Evolutionary conservation across 2,888 invertebrate species (phyloP).

Genomic region (Macropis europaea): DNA sequence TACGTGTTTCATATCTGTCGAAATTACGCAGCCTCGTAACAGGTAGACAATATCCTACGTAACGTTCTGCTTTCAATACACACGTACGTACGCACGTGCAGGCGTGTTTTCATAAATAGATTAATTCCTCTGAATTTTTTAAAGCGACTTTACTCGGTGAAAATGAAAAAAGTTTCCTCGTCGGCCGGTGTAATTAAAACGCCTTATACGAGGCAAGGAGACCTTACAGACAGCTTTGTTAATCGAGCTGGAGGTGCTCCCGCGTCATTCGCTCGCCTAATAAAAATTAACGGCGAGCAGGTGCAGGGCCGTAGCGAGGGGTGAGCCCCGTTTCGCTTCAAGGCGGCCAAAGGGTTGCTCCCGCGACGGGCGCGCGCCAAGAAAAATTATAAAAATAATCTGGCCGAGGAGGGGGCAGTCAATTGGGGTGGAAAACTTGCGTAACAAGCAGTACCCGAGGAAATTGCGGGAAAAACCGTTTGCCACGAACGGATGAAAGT

Average conservation of each 20-base stretch:
- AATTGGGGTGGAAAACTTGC: conserved; percentile 76
- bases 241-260: conserved; percentile 73
- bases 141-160: conserved; percentile 51
- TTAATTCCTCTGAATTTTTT: conserved; percentile 63
- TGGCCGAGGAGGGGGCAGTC: conserved; percentile 71
- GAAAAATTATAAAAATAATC: conserved; percentile 78
- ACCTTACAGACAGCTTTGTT: conserved; percentile 71
- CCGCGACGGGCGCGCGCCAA: conserved; percentile 64
- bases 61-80: conserved; percentile 28
- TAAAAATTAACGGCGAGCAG: conserved; percentile 74
- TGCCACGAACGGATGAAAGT: conserved; percentile 64
- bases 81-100: too few relatives aligned
- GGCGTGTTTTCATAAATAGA: conserved; percentile 56
- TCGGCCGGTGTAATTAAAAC: conserved; percentile 63
- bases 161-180: conserved; percentile 66
- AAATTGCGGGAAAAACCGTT: conserved; percentile 75
- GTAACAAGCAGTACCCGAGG: conserved; percentile 74
- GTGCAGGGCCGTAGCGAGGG: conserved; percentile 61
- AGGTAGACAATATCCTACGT: conserved; percentile 5
- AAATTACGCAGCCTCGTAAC: not conserved
- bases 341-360: conserved; percentile 70
- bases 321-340: conserved; percentile 65
- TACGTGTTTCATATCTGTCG: conserved; percentile 1
- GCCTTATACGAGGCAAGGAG: conserved; percentile 64
- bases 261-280: conserved; percentile 74